phyloP scores from a whole-genome alignment of 2,113 vertebrate genomes.

The Ophthalmolycus amberensis region DNA sequence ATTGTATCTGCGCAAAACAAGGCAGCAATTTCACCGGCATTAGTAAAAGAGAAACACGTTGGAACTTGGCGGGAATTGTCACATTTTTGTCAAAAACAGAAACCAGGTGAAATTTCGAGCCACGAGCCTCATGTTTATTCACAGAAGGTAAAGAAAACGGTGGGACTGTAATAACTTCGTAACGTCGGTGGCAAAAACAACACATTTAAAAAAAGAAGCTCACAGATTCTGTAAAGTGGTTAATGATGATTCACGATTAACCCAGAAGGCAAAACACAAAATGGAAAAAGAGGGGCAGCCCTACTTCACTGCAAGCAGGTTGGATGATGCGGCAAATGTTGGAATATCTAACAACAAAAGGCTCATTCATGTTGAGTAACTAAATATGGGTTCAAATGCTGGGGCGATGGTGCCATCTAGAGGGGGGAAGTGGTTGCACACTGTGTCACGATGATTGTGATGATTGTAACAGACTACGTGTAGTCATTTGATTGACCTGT shows the following conservation, averaged over 20 bases:
- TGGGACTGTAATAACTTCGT: neutral
- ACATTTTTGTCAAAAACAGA: conserved; percentile 6
- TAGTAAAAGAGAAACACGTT: neutral
- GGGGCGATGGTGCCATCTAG: conserved; percentile 29
- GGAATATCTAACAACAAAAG: conserved; percentile 7
- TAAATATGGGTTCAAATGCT: neutral
- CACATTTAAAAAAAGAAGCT: conserved; percentile 21
- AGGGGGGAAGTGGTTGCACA: conserved; percentile 14
- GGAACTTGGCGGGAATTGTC: neutral
- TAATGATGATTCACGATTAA: conserved; percentile 13
- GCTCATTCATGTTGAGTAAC: neutral
- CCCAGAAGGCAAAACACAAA: neutral
- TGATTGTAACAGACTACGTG: conserved; percentile 9
- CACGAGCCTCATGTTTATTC: conserved; percentile 36
- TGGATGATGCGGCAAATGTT: neutral
- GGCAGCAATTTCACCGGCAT: neutral
- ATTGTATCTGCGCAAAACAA: neutral
- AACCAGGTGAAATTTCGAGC: neutral
- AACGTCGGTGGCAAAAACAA: conserved; percentile 7
- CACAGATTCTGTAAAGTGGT: conserved; percentile 56
- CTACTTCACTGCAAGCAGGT: neutral
- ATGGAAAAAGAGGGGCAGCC: neutral
- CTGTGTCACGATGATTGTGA: neutral
- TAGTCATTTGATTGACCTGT: neutral
- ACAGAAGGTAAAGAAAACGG: conserved; percentile 21